phyloP scores from a whole-genome alignment of 2,888 invertebrate genomes.

The Rhimphoctona megacephalus region DNA sequence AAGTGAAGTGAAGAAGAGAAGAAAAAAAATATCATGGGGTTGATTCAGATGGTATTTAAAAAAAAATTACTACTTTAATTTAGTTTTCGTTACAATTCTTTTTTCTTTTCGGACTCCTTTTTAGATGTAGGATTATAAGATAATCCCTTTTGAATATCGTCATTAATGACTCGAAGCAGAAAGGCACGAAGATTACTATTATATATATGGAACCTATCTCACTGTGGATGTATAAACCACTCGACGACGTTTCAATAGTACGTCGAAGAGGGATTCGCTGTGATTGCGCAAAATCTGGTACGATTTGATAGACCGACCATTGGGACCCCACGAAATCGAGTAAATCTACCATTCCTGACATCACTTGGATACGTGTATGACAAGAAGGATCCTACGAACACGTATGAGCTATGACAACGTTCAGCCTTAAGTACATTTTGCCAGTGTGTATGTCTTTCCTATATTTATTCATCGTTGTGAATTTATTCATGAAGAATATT shows the following conservation, averaged over 20 bases:
- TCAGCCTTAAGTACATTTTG: slow-evolving; percentile 11
- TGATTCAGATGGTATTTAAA: background rate
- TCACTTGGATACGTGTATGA: slow-evolving; percentile 54
- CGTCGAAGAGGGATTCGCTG: slow-evolving; percentile 36
- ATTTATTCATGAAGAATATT: background rate
- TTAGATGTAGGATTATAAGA: background rate
- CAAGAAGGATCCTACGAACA: slow-evolving; percentile 47
- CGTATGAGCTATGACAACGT: slow-evolving; percentile 5
- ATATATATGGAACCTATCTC: background rate
- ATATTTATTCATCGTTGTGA: background rate
- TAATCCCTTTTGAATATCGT: background rate
- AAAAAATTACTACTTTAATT: background rate
- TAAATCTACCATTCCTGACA: slow-evolving; percentile 30
- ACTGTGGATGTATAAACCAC: background rate
- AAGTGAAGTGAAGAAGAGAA: background rate
- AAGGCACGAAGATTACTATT: background rate
- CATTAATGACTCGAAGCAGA: background rate
- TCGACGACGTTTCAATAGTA: slow-evolving; percentile 31
- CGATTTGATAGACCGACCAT: slow-evolving; percentile 55
- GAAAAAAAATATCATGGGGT: background rate
- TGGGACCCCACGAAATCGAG: slow-evolving; percentile 40
- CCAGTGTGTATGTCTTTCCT: background rate
- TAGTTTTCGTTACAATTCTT: background rate
- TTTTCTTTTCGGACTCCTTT: background rate
- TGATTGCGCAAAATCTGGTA: slow-evolving; percentile 65